These are phyloP conservation scores for Pachydiplax longipennis DNA, from an alignment of 2,888 invertebrate species.

Conservation along the genomic window DNA sequence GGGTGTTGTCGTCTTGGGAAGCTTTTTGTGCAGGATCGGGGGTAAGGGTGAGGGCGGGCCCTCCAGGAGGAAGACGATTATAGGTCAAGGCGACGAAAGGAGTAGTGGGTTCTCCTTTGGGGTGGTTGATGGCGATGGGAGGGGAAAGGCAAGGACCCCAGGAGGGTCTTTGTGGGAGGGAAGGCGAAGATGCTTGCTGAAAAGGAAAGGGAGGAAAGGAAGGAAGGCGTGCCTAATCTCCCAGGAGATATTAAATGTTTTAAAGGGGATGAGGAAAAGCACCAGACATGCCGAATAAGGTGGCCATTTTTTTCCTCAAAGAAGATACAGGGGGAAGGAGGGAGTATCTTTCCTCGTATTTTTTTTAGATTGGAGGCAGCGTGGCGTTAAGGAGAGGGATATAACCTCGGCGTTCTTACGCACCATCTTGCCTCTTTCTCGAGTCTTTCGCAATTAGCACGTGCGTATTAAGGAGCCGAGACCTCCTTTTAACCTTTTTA, in stretches of 20 bases:
- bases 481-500: background rate
- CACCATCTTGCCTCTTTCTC: background rate
- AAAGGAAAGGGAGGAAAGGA: background rate
- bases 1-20: background rate
- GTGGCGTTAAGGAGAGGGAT: background rate
- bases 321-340: background rate
- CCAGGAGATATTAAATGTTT: constrained; percentile 39
- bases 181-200: background rate
- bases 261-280: constrained; percentile 14
- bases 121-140: background rate
- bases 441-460: background rate
- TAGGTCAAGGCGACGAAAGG: constrained; percentile 35
- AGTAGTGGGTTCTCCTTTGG: background rate
- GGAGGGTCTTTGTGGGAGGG: background rate
- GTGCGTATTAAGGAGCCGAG: background rate
- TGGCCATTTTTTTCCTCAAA: background rate
- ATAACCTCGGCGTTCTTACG: background rate
- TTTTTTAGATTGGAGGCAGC: background rate
- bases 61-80: background rate
- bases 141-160: background rate
- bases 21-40: background rate
- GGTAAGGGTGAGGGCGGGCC: background rate
- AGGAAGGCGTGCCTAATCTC: constrained; percentile 17
- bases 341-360: background rate
- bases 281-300: background rate